phyloP scores from a whole-genome alignment of 64 coral and sea anemone genomes.

The Montipora capricornis region DNA sequence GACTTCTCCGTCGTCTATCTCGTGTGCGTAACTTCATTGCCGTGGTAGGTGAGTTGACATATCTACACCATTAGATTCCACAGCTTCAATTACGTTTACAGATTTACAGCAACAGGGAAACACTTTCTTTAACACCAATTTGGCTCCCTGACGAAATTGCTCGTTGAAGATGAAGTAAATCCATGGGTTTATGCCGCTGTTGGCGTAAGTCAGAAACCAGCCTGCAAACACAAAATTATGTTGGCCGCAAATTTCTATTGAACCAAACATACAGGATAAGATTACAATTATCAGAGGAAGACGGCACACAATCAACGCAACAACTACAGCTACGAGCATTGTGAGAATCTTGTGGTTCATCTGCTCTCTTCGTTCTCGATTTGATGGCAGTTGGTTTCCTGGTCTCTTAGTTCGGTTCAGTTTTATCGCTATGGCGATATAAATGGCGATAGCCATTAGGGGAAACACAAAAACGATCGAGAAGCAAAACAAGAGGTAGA shows the following conservation, averaged over 20 bases:
- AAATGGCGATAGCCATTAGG: not conserved
- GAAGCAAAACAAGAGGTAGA: too few relatives aligned
- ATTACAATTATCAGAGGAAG: not conserved
- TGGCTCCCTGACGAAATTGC: constrained; percentile 20
- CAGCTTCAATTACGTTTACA: not conserved
- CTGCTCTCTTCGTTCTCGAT: too few relatives aligned
- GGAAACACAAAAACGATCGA: not conserved
- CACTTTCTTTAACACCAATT: not conserved
- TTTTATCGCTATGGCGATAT: too few relatives aligned
- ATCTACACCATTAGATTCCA: not conserved
- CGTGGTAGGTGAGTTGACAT: not conserved
- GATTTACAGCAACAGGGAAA: constrained; percentile 22
- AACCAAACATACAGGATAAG: not conserved
- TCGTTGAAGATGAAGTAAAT: constrained; percentile 52
- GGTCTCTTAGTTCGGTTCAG: too few relatives aligned
- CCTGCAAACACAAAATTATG: not conserved
- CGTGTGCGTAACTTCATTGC: not conserved
- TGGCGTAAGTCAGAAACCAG: constrained; percentile 20
- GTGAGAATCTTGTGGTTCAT: too few relatives aligned
- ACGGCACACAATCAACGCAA: too few relatives aligned
- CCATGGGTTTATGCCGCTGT: constrained; percentile 31
- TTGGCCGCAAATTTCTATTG: not conserved
- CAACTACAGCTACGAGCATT: too few relatives aligned
- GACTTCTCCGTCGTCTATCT: too few relatives aligned
- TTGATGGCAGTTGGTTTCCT: too few relatives aligned